Evolutionary conservation across 2,888 invertebrate species (phyloP), one percentile per base, ranked within the genome.

Genomic region (Drosophila subquinaria): DNA sequence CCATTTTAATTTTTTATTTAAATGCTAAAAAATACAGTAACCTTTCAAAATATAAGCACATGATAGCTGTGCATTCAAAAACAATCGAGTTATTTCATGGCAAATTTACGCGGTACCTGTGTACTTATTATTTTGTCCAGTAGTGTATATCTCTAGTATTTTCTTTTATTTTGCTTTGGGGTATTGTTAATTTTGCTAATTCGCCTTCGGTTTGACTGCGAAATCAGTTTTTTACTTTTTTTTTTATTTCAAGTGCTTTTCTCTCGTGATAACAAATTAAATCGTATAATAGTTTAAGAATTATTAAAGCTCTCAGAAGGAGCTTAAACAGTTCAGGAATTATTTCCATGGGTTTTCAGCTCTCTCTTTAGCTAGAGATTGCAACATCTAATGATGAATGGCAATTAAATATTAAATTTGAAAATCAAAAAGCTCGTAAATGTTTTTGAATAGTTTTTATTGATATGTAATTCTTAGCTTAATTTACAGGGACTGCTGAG

Each of bases 401-500:
- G 4, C 13, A 13, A 4, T 13, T 1, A 36, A 4, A 27, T 23
- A 23, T n/a, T 8, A 6, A 4, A 30, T 53, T 40, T 11, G 2
- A 0, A 52, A 27, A 52, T 38, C 3, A 23, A n/a, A 23, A 6
- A 15, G 27, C 27, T 11, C 11, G 0, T 10, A 15, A 36, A 20
- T 23, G 40, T 52, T 27, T 38, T 43, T 81, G 68, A 69, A 64
- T 66, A 1, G 2, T 76, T 9, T 51, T 51, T 36, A 36, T 51
- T 51, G 36, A 57, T 51, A 27, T 27, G 27, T 27, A 36, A 8
- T 10, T 42, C 11, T 47, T 42, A 53, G 5, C 43, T 47, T 67
- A 47, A 73, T 83, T 83, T 81, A 68, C 61, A 69, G 20, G 83
- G 81, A 47, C 76, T 84, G 11, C 36, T 71, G 27, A 78, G 64